Evolutionary conservation across 1,140 invertebrate species (phyloP), one percentile per base, ranked within the genome.

Genomic region (Nephila pilipes): DNA sequence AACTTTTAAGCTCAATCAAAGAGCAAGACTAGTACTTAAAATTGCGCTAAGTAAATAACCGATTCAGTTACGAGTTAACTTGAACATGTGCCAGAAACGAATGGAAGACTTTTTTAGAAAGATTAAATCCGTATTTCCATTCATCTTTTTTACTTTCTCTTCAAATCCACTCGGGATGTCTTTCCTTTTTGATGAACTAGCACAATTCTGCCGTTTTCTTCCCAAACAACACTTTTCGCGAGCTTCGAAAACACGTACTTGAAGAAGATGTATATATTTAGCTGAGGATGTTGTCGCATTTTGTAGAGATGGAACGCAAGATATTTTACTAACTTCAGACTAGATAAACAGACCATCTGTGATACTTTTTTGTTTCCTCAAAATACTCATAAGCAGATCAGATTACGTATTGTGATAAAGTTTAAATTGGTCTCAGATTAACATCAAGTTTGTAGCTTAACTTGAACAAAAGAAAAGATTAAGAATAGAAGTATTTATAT

Each of bases 261-360:
- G 69, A 20, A 36, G 29, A 36, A 75, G 29, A 75, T 75, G 69
- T 75, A 32, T 75, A 75, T 75, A 75, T 75, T 75, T 75, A 75
- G 69, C 69, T 36, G 29, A 36, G 32, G 69, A 75, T 75, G 58
- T 60, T 60, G 69, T 75, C 69, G 69, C 69, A 36, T 18, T 75
- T 29, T 0, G 32, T 36, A 14, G 10, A 75, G 69, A 36, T 32
- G 29, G 69, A 75, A 36, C 29, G 18, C 29, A 32, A 20, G 69
- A 5, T 12, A 32, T 20, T 65, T 65, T 12, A 65, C 22, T 25
- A 5, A 18, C 65, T 75, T 75, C 14, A 12, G 65, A 14, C 14
- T 16, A 32, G 65, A 25, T 36, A 32, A 32, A 75, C 16, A 25
- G 25, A 18, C 29, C 29, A 6, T 75, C 69, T 75, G 14, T 20